Evolutionary conservation across 2,113 vertebrate genomes (phyloP).

Genomic region (Paradoxurus hermaphroditus): DNA sequence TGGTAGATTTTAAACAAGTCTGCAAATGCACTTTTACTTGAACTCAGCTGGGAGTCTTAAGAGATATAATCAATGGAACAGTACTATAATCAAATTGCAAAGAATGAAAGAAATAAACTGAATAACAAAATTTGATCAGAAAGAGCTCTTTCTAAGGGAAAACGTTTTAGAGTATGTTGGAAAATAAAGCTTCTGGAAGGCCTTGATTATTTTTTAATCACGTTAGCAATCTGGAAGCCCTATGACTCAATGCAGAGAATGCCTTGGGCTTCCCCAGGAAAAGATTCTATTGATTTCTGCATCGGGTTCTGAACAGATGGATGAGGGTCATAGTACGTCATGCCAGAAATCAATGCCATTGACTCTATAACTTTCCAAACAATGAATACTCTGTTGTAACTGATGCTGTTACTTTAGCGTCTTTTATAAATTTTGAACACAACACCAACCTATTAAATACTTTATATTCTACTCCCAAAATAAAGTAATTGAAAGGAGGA

Average conservation of each 20-base stretch:
- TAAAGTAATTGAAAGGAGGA: background rate
- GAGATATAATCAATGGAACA: background rate
- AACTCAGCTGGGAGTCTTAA: background rate
- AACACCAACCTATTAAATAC: constrained; percentile 42
- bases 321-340: background rate
- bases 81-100: background rate
- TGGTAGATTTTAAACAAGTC: constrained; percentile 21
- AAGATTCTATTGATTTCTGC: constrained; percentile 11
- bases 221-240: background rate
- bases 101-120: constrained; percentile 18
- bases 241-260: background rate
- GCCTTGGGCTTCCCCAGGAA: background rate
- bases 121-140: constrained; percentile 20
- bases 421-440: constrained; percentile 51
- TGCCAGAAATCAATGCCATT: constrained; percentile 60
- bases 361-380: constrained; percentile 34
- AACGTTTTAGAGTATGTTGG: background rate
- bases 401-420: constrained; percentile 26
- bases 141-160: constrained; percentile 25
- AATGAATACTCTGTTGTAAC: constrained; percentile 66
- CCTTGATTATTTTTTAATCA: constrained; percentile 29
- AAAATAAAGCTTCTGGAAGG: background rate
- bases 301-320: background rate
- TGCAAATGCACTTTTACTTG: background rate
- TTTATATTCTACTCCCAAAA: background rate